Base-by-base conservation (phyloP, 1,140 invertebrate genomes). In the Caenorhabditis briggsae region DNA sequence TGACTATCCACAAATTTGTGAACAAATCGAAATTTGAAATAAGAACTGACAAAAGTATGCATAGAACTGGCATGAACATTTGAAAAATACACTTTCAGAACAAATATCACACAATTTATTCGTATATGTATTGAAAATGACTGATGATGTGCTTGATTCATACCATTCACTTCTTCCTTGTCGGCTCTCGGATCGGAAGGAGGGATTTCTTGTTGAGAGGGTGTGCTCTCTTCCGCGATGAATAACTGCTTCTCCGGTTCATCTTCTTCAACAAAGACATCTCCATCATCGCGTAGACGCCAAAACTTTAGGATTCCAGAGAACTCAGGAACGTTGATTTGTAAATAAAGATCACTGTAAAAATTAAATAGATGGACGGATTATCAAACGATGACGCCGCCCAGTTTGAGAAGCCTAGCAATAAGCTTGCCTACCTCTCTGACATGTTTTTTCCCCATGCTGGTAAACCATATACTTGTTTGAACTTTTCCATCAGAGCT, bases 401-500 rank as follows among this genome's bases (percentile, higher is more conserved):
- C 33, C 1, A 33, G 33, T 2, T 33, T 33, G 33, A 33, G 33
- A 33, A 33, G 33, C 33, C 33, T 33, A 33, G 3, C 3, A 33
- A 3, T 33, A 33, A 33, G 33, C n/a, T 33, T 33, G 33, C 33
- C n/a, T 9, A 70, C 64, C 43, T 50, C 18, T 78, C 70, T n/a
- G 70, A 46, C 46, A 78, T 78, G 46, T 78, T 78, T 14, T 78
- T 78, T 1, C 70, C 70, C 70, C 70, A 78, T 23, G 70, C 70
- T 9, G 70, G 70, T 12, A 78, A 78, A 8, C 70, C 43, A 78
- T 78, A 78, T 9, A 78, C 25, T 41, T 78, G 46, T 78, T 78
- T 48, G 70, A 78, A 78, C 46, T 78, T 78, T 12, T 78, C n/a
- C 8, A 33, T 33, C 5, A 78, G 46, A 25, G 70, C 46, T 20